These are phyloP conservation scores for Lissonota sp. DNA, from an alignment of 2,888 invertebrate species.

Conservation along the genomic window DNA sequence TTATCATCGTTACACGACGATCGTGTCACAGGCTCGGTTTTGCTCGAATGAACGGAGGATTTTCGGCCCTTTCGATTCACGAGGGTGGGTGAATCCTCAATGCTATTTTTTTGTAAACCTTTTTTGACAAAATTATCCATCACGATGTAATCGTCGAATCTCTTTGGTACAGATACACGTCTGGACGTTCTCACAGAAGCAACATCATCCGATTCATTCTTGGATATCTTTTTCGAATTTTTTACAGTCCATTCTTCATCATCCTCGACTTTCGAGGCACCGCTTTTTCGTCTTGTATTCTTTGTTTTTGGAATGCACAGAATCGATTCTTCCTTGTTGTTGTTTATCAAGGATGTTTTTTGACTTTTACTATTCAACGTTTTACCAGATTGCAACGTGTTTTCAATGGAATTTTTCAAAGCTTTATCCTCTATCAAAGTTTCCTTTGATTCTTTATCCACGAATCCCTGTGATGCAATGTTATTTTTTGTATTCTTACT, in stretches of 20 bases:
- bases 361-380: neutral
- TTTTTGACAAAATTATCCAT: conserved; percentile 3
- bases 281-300: conserved; percentile 17
- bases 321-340: neutral
- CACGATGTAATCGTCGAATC: conserved; percentile 56
- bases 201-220: neutral
- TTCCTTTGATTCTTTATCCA: neutral
- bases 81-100: neutral
- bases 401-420: conserved; percentile 2
- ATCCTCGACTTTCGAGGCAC: neutral
- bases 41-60: conserved; percentile 21
- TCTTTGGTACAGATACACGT: conserved; percentile 56
- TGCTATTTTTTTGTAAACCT: neutral
- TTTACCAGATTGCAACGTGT: neutral
- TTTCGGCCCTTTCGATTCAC: conserved; percentile 24
- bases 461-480: too few relatives aligned
- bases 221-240: neutral
- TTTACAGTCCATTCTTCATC: neutral
- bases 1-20: neutral
- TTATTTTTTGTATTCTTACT: neutral
- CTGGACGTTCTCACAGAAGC: conserved; percentile 36
- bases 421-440: neutral
- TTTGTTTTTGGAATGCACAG: conserved; percentile 28
- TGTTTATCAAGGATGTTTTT: neutral
- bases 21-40: neutral